Base-by-base conservation (phyloP, 1,140 invertebrate species). In the Bombus picipes region DNA sequence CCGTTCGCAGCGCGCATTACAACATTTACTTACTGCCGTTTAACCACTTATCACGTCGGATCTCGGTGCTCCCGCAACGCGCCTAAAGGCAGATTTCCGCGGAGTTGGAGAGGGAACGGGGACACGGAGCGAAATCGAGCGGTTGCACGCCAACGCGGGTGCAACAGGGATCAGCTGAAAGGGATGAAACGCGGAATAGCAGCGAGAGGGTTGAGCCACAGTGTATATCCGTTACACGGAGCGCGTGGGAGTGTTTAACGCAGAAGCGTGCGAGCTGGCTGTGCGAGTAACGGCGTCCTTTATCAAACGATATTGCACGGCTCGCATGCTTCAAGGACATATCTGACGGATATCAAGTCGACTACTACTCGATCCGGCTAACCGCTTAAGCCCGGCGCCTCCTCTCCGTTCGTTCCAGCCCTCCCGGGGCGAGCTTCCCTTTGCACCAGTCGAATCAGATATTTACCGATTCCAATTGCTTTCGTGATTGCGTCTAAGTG, bases 391-490 rank as follows among this genome's bases (percentile, higher is more conserved):
- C 85, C 77, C 81, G 84, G n/a, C 73, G 73, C 73, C 32, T 72
- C 71, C 47, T 62, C 66, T 65, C 62, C 79, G 34, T 59, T 73
- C 73, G 83, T 87, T 79, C 75, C 59, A 68, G 18, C 57, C 78
- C 86, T 62, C 62, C 41, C 18, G 41, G 18, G 13, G 65, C 76
- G 76, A 79, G 74, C 78, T 85, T 75, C 74, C 90, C 77, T 88
- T 86, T 83, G 75, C 86, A 71, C 74, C 80, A 66, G 32, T 74
- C 86, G 85, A 85, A 68, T 62, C 83, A 73, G 87, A 92, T 92
- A 92, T 92, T 91, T 89, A 89, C 88, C 89, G 89, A 92, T 92
- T 92, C 86, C 87, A 91, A 92, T 92, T 91, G 91, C 86, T 88
- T 91, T 91, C 89, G 84, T 91, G 90, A 92, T 92, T 92, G 81